Evolutionary conservation across 1,140 invertebrate genomes (phyloP).

Genomic region (Calephelis nemesis): DNA sequence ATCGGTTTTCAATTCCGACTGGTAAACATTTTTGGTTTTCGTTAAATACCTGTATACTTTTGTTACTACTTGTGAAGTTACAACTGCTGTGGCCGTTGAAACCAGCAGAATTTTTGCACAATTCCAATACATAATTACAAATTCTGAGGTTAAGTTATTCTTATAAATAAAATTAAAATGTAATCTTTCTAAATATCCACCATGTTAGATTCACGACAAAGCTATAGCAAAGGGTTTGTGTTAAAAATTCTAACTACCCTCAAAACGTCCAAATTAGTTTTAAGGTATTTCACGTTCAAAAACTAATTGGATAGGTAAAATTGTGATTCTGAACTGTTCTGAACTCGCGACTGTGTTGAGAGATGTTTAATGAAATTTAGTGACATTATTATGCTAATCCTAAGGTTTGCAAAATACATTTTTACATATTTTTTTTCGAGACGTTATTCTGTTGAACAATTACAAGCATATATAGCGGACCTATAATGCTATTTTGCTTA

Average conservation of each 20-base stretch:
- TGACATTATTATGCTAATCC: too few relatives aligned
- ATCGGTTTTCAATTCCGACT: constrained; percentile 39
- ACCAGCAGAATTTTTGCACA: constrained; percentile 60
- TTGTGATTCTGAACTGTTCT: too few relatives aligned
- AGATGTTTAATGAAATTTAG: too few relatives aligned
- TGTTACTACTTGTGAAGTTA: constrained; percentile 63
- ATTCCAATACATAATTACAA: constrained; percentile 64
- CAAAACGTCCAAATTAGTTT: constrained; percentile 20
- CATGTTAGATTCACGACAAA: constrained; percentile 59
- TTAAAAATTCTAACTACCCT: constrained; percentile 36
- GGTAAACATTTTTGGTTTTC: constrained; percentile 35
- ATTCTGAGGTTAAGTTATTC: not conserved
- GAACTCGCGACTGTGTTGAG: too few relatives aligned
- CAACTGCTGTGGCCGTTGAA: constrained; percentile 59
- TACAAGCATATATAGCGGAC: too few relatives aligned
- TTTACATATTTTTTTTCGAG: too few relatives aligned
- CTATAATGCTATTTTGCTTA: too few relatives aligned
- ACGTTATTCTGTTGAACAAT: too few relatives aligned
- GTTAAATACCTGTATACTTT: constrained; percentile 63
- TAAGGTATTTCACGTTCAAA: not conserved
- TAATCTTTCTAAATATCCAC: constrained; percentile 41
- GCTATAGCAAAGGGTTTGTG: constrained; percentile 21
- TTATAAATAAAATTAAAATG: constrained; percentile 21
- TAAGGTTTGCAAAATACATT: too few relatives aligned
- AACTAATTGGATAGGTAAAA: not conserved